Evolutionary conservation across 1,140 invertebrate genomes (phyloP), one percentile per base, ranked within the genome.

Genomic region (Drosophila biarmipes): DNA sequence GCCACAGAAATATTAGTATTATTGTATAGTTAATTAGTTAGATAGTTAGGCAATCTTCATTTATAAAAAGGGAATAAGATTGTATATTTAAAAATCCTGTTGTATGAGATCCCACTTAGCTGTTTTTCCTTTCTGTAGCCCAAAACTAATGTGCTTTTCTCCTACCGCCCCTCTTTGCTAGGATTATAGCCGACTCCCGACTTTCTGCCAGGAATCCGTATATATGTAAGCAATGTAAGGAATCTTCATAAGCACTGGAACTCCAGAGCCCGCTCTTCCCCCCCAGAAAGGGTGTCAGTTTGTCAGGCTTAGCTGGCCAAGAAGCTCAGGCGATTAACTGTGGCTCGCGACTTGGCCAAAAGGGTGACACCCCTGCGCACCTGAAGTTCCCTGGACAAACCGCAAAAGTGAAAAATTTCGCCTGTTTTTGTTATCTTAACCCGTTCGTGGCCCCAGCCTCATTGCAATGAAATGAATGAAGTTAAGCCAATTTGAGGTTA

Each of bases 401-500:
- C 66, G 45, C 54, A 75, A 78, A 48, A 62, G 38, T 46, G 34
- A 63, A 82, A 87, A 73, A 74, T 74, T 74, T 74, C 46, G 52
- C 59, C 29, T 45, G 51, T 38, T 69, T 68, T 42, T 45, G 52
- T 56, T 74, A 73, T 74, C 52, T 74, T 74, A 73, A 74, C 72
- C 54, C 53, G 66, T 58, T 71, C 35, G 40, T 37, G 48, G 51
- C 34, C 69, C 34, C 43, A 15, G 43, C 64, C 37, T 46, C 12
- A 74, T 74, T 78, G 71, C 78, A 82, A 76, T 82, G 69, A 78
- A 86, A 85, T 77, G 82, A 86, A 86, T 87, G 74, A 86, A 86
- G 82, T 86, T 89, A 86, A 87, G 82, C 84, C 84, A 87, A 87
- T 84, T 85, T 87, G 67, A 89, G 78, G 84, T 77, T 89, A 87